Conservation (phyloP, 2,797 vertebrate genomes). For the Eospalax fontanierii region DNA sequence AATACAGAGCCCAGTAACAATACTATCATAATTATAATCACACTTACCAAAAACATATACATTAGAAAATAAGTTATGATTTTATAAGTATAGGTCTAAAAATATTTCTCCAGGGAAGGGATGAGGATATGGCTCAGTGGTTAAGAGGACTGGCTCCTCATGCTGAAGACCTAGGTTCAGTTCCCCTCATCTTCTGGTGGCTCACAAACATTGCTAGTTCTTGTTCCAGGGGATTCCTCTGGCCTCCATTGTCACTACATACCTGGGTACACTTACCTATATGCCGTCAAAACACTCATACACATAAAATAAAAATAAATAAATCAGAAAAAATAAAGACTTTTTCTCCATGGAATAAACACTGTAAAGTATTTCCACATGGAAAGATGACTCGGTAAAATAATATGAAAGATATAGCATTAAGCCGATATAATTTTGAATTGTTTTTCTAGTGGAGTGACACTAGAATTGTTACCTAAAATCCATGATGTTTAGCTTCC, state of each 20-base stretch:
- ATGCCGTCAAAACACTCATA: no score
- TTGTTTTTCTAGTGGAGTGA: neutral
- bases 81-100: neutral
- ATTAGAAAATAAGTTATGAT: slow-evolving; percentile 9
- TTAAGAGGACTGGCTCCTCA: no score
- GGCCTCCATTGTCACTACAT: no score
- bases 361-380: slow-evolving; percentile 8
- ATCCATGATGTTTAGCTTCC: neutral
- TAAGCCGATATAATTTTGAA: neutral
- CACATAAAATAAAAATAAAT: no score
- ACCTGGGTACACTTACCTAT: no score
- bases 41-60: neutral
- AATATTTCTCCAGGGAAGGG: no score
- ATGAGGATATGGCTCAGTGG: no score
- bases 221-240: no score
- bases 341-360: neutral
- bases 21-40: neutral
- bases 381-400: neutral
- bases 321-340: no score
- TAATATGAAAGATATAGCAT: neutral
- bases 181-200: no score
- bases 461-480: neutral
- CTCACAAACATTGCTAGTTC: no score
- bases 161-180: no score
- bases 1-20: slow-evolving; percentile 15